Evolutionary conservation across 1,140 invertebrate genomes (phyloP), one percentile per base, ranked within the genome.

Genomic region (Alviniconcha marisindica): DNA sequence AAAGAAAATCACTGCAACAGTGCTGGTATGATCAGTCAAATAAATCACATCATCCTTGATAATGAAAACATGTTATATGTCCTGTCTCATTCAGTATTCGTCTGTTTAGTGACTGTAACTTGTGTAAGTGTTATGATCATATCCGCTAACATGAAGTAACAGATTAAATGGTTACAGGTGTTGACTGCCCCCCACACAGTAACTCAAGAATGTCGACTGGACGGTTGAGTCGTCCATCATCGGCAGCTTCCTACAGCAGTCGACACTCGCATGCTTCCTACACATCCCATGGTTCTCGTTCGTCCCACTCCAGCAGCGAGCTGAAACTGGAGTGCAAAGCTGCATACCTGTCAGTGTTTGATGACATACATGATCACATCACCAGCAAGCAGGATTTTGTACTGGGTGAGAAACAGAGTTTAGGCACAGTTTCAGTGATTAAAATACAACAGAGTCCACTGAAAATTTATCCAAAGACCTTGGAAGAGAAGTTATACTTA

Each of bases 271-370:
- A 78, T 24, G 44, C 28, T 12, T 71, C 71, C 15, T 33, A 73
- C 54, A 40, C 36, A 31, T 44, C 56, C 21, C 38, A 77, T 40
- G 73, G 31, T 31, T 51, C 56, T 0, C 42, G 66, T 5, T 33
- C 33, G 21, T 82, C 81, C n/a, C 66, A 81, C 24, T 44, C 48
- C 15, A 73, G 77, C 42, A 79, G 83, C 38, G 87, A 89, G n/a
- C 78, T 88, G 24, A 54, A 84, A 33, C 79, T 86, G 1, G 88
- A 90, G 60, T 92, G 91, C 84, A 91, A 90, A 82, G 91, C 91
- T 51, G 91, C 90, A 24, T 92, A 89, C 83, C 71, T 91, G 10
- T 83, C 86, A 40, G 81, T 90, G 1, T 88, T 87, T 85, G 90
- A 91, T 80, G 88, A 89, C 60, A 82, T 91, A 28, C 78, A 83